These are phyloP conservation scores for Latrodectus hesperus DNA, from an alignment of 2,888 invertebrate genomes.

Conservation along the genomic window DNA sequence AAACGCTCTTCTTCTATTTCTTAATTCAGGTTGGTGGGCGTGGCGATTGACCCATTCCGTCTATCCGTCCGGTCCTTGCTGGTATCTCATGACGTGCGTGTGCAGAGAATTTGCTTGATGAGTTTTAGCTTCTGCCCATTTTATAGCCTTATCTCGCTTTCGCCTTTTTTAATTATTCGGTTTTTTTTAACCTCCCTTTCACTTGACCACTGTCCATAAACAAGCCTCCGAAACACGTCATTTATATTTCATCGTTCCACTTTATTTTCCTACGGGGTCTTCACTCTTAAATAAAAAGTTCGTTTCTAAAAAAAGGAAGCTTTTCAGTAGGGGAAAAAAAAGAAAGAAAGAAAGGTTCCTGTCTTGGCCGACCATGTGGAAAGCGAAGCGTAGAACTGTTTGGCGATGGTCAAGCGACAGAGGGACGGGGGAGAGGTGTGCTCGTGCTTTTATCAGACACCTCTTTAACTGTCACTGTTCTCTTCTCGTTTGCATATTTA, in stretches of 20 bases:
- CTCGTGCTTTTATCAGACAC: background rate
- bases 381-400: background rate
- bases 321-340: background rate
- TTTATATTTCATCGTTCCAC: conserved; percentile 50
- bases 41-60: conserved; percentile 27
- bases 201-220: conserved; percentile 28
- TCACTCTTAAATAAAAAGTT: conserved; percentile 49
- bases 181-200: conserved; percentile 33
- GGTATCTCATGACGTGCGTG: conserved; percentile 26
- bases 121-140: conserved; percentile 26
- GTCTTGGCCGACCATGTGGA: conserved; percentile 18
- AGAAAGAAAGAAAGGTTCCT: background rate
- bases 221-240: conserved; percentile 38
- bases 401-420: no score
- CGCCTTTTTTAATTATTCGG: conserved; percentile 50
- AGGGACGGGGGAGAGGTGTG: no score
- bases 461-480: background rate
- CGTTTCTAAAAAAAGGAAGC: conserved; percentile 10
- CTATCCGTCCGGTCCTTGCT: background rate
- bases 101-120: conserved; percentile 51
- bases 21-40: conserved; percentile 60
- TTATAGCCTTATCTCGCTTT: conserved; percentile 52
- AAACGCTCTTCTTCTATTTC: conserved; percentile 49
- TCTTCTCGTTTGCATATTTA: no score
- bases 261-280: conserved; percentile 30